These are phyloP conservation scores for Pterocles burchelli DNA, from an alignment of 2,113 vertebrate genomes.

Conservation along the genomic window DNA sequence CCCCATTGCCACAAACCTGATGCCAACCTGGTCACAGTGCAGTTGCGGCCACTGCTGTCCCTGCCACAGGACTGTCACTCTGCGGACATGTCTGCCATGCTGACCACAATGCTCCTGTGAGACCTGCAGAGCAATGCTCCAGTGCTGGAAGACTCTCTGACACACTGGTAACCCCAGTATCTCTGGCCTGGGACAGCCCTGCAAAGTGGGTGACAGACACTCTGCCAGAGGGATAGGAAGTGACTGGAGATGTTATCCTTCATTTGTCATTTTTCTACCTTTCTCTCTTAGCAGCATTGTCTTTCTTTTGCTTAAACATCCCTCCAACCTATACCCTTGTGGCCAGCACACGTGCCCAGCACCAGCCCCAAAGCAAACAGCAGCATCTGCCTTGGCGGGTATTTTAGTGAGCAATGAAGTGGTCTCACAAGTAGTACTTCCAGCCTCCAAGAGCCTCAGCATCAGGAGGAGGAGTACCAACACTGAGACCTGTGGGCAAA, in stretches of 20 bases:
- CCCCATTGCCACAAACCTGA: no score
- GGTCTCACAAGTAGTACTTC: neutral
- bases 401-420: neutral
- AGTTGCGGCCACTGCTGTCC: no score
- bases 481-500: neutral
- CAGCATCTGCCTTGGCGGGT: neutral
- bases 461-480: neutral
- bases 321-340: neutral
- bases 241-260: neutral
- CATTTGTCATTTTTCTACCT: neutral
- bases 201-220: neutral
- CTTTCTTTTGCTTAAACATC: neutral
- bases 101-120: neutral
- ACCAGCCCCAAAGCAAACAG: neutral
- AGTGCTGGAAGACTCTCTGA: neutral
- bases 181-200: neutral
- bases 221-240: neutral
- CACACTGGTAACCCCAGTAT: neutral
- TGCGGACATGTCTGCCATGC: rapidly evolving
- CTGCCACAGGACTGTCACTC: no score
- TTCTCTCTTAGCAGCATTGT: neutral
- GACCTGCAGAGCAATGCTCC: neutral
- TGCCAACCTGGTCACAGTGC: no score
- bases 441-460: neutral
- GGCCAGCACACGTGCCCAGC: neutral